A percentile compares a stretch with the other conserved stretches of the same genome.
These are phyloP conservation scores for Nomada flava DNA, from an alignment of 2,888 invertebrate genomes.

Conservation along the genomic window DNA sequence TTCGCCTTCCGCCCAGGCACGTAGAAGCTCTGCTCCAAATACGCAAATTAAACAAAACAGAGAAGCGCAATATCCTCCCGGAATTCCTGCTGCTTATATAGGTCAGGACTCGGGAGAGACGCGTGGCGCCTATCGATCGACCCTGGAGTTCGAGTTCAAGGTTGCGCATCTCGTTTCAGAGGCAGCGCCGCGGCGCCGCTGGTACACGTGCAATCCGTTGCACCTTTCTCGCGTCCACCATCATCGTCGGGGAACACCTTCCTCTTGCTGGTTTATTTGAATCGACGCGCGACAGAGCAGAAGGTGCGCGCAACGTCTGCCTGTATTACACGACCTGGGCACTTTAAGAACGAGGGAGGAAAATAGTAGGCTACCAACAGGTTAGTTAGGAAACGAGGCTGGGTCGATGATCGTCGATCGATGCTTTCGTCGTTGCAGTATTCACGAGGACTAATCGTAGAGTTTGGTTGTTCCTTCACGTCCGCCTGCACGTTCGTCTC, in stretches of 20 bases:
- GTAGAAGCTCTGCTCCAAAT: no score
- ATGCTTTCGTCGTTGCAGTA: not conserved
- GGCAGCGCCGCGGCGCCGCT: conserved; percentile 58
- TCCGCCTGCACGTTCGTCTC: not conserved
- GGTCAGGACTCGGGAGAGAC: conserved; percentile 74
- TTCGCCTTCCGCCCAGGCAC: not conserved
- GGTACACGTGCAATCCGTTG: conserved; percentile 33
- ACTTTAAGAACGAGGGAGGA: not conserved
- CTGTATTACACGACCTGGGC: no score
- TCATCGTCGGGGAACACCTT: conserved; percentile 6
- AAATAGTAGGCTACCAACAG: not conserved
- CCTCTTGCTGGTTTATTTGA: not conserved
- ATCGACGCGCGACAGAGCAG: not conserved
- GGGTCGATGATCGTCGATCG: conserved; percentile 3
- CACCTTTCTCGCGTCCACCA: conserved; percentile 19
- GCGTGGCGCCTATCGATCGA: conserved; percentile 80
- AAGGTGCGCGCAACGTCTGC: no score
- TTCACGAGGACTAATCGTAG: conserved; percentile 15
- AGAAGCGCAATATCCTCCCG: conserved; percentile 39
- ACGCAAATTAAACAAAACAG: no score
- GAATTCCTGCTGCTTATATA: conserved; percentile 74
- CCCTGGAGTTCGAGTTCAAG: conserved; percentile 80
- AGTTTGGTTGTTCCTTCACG: conserved; percentile 16
- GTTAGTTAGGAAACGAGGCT: not conserved
- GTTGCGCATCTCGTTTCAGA: conserved; percentile 74